Percentiles rank a stretch among this genome's conserved stretches.
Conservation (phyloP, 1,140 invertebrate species). For the Zophobas atratus region DNA sequence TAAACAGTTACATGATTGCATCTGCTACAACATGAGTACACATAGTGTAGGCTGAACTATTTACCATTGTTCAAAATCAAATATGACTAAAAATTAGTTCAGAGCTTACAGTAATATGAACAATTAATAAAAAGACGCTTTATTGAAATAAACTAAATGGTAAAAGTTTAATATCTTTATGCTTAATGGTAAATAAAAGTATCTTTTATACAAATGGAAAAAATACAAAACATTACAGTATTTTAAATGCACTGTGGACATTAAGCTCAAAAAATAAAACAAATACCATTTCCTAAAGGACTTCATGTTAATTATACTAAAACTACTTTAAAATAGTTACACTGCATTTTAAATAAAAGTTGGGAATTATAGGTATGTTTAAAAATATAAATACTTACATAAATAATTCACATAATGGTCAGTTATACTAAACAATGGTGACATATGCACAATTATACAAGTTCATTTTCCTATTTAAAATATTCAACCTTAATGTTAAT, state of each 20-base stretch:
- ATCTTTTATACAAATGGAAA: constrained; percentile 37
- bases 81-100: background rate
- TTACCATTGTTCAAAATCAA: constrained; percentile 35
- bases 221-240: constrained; percentile 35
- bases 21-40: constrained; percentile 35
- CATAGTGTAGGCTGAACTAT: constrained; percentile 33
- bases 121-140: constrained; percentile 4
- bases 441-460: constrained; percentile 44
- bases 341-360: constrained; percentile 24
- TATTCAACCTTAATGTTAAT: constrained; percentile 45
- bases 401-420: constrained; percentile 42
- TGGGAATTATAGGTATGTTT: constrained; percentile 36
- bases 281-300: constrained; percentile 41
- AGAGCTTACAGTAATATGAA: background rate
- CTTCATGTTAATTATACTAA: constrained; percentile 39
- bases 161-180: constrained; percentile 40
- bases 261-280: constrained; percentile 45
- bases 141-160: constrained; percentile 17
- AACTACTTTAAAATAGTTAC: constrained; percentile 32
- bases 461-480: constrained; percentile 30
- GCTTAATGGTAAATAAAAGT: constrained; percentile 26
- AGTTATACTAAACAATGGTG: constrained; percentile 37
- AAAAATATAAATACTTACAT: constrained; percentile 47
- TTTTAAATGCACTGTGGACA: constrained; percentile 47
- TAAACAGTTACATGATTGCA: constrained; percentile 39